These are phyloP conservation scores for Chiroxiphia lanceolata DNA, from an alignment of 2,797 vertebrate genomes.

Conservation along the genomic window DNA sequence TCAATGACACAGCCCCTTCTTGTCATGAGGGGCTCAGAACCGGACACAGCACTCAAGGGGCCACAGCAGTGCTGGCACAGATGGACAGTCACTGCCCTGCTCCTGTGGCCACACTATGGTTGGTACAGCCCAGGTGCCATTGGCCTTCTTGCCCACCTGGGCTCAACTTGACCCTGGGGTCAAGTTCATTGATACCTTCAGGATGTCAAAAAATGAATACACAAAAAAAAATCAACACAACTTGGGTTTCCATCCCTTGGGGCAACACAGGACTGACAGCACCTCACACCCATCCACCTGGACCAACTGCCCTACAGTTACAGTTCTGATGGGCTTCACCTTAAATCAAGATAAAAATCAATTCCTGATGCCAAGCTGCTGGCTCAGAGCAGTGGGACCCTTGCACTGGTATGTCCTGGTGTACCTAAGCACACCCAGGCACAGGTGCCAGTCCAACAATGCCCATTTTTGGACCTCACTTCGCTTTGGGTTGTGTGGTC, in stretches of 20 bases:
- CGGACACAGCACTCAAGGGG: neutral
- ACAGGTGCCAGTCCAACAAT: accelerated
- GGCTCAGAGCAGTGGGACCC: neutral
- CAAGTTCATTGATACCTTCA: neutral
- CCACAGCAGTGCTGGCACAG: neutral
- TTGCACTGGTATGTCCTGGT: accelerated
- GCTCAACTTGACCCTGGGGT: neutral
- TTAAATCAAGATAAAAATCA: neutral
- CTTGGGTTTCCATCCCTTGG: neutral
- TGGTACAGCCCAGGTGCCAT: neutral
- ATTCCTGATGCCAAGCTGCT: accelerated
- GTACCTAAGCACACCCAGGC: accelerated
- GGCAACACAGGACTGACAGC: neutral
- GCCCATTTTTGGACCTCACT: accelerated
- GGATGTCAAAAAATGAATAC: accelerated
- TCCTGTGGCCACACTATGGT: neutral
- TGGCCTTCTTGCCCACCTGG: neutral
- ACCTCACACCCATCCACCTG: accelerated
- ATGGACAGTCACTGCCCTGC: neutral
- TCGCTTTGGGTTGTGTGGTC: accelerated
- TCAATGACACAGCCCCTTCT: neutral
- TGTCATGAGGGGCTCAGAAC: neutral
- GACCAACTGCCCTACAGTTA: accelerated
- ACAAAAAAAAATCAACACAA: accelerated
- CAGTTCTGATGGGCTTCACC: neutral